These are phyloP conservation scores for Melinaea marsaeus DNA, from an alignment of 2,888 invertebrate species.

Conservation along the genomic window DNA sequence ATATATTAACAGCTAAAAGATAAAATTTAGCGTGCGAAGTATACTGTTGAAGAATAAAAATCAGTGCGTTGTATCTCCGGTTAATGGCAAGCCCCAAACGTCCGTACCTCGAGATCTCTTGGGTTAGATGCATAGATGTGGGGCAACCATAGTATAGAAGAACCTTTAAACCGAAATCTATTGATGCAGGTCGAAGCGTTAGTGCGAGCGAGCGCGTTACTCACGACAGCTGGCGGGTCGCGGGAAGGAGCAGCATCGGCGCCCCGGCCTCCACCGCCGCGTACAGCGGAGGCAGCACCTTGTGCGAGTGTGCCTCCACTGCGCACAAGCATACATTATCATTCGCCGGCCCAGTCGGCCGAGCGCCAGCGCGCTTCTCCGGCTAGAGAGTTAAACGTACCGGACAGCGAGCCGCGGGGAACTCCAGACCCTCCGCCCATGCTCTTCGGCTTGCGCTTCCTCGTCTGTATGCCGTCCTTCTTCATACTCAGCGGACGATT, in stretches of 20 bases:
- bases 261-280: conserved; percentile 62
- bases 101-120: too few relatives aligned
- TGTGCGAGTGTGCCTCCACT: conserved; percentile 64
- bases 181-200: conserved; percentile 11
- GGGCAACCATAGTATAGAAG: not conserved
- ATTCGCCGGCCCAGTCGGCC: conserved; percentile 12
- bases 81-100: too few relatives aligned
- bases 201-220: conserved; percentile 39
- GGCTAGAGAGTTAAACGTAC: conserved; percentile 44
- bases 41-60: too few relatives aligned
- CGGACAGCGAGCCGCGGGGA: conserved; percentile 51
- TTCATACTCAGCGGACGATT: conserved; percentile 98
- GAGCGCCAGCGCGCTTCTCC: conserved; percentile 16
- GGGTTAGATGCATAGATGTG: not conserved
- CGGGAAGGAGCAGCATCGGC: conserved; percentile 54
- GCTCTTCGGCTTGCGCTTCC: conserved; percentile 94
- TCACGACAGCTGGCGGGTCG: conserved; percentile 56
- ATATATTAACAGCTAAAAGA: too few relatives aligned
- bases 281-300: conserved; percentile 72
- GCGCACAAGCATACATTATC: conserved; percentile 53
- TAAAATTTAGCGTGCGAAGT: too few relatives aligned
- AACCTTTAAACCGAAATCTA: not conserved
- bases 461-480: conserved; percentile 98
- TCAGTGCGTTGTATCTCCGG: too few relatives aligned
- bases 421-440: conserved; percentile 58